Evolutionary conservation across 2,113 vertebrate genomes (phyloP).

Genomic region (Hyla sarda): DNA sequence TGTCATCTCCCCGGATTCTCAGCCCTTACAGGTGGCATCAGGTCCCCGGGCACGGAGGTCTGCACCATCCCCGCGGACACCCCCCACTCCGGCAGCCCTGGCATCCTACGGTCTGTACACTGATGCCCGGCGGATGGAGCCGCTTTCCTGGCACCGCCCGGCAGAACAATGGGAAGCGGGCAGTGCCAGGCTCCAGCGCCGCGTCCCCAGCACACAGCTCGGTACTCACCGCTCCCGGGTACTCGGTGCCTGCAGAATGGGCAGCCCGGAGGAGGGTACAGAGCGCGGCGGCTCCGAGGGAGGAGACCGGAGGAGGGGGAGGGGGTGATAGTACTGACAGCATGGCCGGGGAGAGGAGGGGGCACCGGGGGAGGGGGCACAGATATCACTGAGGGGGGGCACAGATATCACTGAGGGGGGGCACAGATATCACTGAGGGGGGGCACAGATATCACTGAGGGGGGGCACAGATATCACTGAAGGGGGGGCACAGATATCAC

Average conservation of each 20-base stretch:
- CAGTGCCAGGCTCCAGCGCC: background rate
- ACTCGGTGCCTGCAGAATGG: slow-evolving; percentile 1
- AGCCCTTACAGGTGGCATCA: background rate
- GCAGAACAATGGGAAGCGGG: slow-evolving; percentile 22
- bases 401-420: no score
- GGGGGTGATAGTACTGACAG: background rate
- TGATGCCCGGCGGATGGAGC: background rate
- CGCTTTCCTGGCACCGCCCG: background rate
- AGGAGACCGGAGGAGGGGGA: slow-evolving; percentile 11
- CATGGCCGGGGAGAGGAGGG: background rate
- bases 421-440: no score
- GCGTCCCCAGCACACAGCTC: background rate
- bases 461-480: no score
- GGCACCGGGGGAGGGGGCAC: no score
- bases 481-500: no score
- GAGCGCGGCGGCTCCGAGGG: background rate
- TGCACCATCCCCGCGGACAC: background rate
- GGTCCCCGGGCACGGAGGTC: background rate
- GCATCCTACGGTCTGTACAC: background rate
- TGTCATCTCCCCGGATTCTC: background rate
- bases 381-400: no score
- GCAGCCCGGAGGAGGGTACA: background rate
- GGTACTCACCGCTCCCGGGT: background rate
- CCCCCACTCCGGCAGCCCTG: no score
- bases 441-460: no score